Percentiles rank a stretch among this genome's conserved stretches.
Conservation (phyloP, 1,140 invertebrate genomes). For the Aphis craccivora region DNA sequence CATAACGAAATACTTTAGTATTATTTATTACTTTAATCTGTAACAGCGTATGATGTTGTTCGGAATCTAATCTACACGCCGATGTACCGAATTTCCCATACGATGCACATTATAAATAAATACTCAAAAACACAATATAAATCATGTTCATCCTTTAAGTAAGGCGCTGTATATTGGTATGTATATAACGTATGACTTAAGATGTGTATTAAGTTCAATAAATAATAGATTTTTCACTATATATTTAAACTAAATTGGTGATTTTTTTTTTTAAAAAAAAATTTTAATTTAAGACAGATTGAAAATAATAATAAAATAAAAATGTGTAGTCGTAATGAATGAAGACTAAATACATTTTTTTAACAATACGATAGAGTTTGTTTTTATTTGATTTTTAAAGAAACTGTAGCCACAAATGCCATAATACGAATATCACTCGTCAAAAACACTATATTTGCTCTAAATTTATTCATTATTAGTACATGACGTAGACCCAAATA, state of each 20-base stretch:
- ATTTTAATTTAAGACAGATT: no score
- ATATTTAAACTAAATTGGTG: background rate
- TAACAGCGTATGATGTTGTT: background rate
- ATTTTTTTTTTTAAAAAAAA: no score
- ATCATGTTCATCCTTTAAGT: background rate
- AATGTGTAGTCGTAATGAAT: background rate
- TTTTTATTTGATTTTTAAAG: background rate
- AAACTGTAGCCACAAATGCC: background rate
- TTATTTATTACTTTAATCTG: background rate
- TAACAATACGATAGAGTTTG: background rate
- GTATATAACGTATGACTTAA: background rate
- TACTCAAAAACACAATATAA: background rate
- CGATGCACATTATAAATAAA: background rate
- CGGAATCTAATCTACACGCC: background rate
- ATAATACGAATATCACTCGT: background rate
- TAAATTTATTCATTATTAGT: no score
- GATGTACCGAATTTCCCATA: background rate
- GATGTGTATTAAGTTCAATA: background rate
- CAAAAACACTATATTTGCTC: no score
- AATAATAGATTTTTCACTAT: background rate
- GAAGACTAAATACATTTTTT: background rate
- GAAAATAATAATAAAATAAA: background rate
- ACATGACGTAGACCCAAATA: no score
- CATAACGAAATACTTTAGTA: background rate
- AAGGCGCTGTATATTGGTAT: background rate